These are phyloP conservation scores for Campylomormyrus tamandua DNA, from an alignment of 2,113 vertebrate species.

Conservation along the genomic window DNA sequence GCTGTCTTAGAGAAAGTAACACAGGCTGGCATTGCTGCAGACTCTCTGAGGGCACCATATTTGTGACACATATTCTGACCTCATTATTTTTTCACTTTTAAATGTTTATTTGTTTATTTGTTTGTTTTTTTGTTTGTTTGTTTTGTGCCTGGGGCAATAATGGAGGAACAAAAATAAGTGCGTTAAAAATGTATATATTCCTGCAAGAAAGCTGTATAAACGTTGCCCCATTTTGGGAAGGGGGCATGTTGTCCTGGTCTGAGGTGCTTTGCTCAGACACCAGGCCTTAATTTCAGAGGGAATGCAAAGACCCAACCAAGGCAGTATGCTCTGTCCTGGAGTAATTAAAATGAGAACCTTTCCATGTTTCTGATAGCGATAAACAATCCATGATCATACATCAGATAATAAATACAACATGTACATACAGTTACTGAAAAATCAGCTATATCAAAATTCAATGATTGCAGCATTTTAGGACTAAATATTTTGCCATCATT, in stretches of 20 bases:
- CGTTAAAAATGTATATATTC: conserved; percentile 16
- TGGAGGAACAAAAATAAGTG: conserved; percentile 19
- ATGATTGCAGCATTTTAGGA: background rate
- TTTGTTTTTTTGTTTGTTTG: conserved; percentile 31
- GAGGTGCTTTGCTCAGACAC: conserved; percentile 16
- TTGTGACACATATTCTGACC: conserved; percentile 30
- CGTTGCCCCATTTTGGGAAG: conserved; percentile 17
- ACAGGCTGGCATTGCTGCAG: background rate
- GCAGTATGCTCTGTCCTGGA: background rate
- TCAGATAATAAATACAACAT: background rate
- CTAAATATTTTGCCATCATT: background rate
- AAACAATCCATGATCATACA: background rate
- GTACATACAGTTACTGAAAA: background rate
- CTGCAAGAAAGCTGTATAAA: conserved; percentile 4
- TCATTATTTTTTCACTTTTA: conserved; percentile 8
- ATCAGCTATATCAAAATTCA: background rate
- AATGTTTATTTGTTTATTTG: conserved; percentile 12
- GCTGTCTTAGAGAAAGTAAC: conserved; percentile 7
- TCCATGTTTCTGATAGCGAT: background rate
- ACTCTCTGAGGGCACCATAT: conserved; percentile 12
- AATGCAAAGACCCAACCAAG: background rate
- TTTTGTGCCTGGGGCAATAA: conserved; percentile 21
- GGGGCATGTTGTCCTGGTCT: conserved; percentile 15
- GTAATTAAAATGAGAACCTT: background rate
- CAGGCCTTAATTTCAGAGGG: background rate